These are phyloP conservation scores for Heliothis peltigera DNA, from an alignment of 2,888 invertebrate genomes.

Conservation along the genomic window DNA sequence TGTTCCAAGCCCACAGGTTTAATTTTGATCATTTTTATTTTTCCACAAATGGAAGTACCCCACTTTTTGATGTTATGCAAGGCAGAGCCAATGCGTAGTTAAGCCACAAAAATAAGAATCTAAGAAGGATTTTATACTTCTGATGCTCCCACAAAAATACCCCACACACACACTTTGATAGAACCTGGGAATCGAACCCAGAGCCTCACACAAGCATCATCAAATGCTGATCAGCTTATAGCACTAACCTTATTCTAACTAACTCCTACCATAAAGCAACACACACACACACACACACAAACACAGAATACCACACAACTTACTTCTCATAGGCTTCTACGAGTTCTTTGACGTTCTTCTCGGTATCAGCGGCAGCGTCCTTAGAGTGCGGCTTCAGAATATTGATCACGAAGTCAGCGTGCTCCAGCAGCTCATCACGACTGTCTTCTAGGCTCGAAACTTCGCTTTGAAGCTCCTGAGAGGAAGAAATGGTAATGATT, in stretches of 20 bases:
- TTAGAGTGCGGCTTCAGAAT: constrained; percentile 92
- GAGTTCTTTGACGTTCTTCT: constrained; percentile 92
- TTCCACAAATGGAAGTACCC: no score
- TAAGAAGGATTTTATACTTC: no score
- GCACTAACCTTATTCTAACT: neutral
- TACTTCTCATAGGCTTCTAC: constrained; percentile 91
- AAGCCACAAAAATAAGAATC: no score
- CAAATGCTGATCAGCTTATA: no score
- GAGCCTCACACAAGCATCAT: no score
- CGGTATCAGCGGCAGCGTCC: constrained; percentile 92
- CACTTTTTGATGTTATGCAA: no score
- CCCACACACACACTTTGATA: no score
- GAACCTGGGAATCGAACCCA: no score
- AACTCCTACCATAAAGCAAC: neutral
- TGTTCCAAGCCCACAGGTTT: no score
- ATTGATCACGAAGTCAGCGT: constrained; percentile 92
- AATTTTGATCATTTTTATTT: no score
- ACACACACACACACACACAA: constrained; percentile 12
- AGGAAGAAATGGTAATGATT: constrained; percentile 1
- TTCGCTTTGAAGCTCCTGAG: constrained; percentile 93
- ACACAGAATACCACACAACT: constrained; percentile 67
- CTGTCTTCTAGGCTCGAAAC: constrained; percentile 92
- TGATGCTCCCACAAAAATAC: no score
- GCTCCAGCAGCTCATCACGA: constrained; percentile 92
- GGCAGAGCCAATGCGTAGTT: no score